Percentiles rank a stretch among this genome's conserved stretches.
Evolutionary conservation across 2,888 invertebrate genomes (phyloP).

Genomic region (Sacculina carcini): DNA sequence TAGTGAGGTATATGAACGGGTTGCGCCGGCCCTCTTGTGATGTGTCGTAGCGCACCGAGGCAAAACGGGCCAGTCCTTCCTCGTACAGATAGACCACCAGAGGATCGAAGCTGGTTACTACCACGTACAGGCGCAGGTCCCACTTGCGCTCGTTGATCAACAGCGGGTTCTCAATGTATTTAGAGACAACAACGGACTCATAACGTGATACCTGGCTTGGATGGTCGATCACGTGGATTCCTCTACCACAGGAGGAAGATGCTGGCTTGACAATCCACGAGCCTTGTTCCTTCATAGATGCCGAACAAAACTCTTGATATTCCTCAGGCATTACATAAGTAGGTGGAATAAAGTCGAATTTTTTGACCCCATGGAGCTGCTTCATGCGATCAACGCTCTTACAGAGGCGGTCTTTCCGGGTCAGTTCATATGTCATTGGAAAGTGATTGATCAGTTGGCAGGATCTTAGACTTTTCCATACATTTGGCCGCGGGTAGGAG

Average conservation of each 20-base stretch:
- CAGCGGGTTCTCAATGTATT: slow-evolving; percentile 60
- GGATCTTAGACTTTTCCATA: too few relatives aligned
- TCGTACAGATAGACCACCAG: slow-evolving; percentile 80
- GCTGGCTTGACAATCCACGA: slow-evolving; percentile 94
- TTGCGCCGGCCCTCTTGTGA: slow-evolving; percentile 80
- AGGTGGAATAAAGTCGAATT: slow-evolving; percentile 82
- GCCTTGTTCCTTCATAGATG: slow-evolving; percentile 53
- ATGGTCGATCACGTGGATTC: slow-evolving; percentile 64
- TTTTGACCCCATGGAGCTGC: slow-evolving; percentile 50
- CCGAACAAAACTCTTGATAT: slow-evolving; percentile 39
- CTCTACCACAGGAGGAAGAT: slow-evolving; percentile 70
- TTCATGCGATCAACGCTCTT: slow-evolving; percentile 75
- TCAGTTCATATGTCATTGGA: slow-evolving; percentile 79
- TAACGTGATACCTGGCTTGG: slow-evolving; percentile 71
- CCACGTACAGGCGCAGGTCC: slow-evolving; percentile 78
- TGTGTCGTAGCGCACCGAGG: slow-evolving; percentile 77
- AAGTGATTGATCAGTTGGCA: too few relatives aligned
- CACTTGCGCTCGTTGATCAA: slow-evolving; percentile 85
- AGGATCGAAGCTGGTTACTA: slow-evolving; percentile 82
- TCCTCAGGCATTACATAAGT: slow-evolving; percentile 86
- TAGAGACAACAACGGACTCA: slow-evolving; percentile 68
- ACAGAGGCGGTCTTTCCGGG: slow-evolving; percentile 78
- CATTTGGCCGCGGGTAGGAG: too few relatives aligned
- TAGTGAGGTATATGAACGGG: slow-evolving; percentile 89
- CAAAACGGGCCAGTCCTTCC: slow-evolving; percentile 81